Conservation (phyloP, 2,888 invertebrate species). For the Lepidochrysops patricia region DNA sequence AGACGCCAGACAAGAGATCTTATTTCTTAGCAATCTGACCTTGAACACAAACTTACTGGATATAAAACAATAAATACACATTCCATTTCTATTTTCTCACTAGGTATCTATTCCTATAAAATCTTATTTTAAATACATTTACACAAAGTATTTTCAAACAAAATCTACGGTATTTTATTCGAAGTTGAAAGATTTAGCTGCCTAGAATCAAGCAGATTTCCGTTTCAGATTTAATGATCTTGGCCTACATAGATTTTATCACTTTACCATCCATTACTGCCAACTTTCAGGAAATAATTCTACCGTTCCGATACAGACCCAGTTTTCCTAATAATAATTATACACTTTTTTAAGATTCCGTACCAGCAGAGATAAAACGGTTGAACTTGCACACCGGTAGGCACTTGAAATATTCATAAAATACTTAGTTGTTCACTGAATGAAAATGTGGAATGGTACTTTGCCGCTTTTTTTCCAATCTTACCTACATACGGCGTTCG, state of each 20-base stretch:
- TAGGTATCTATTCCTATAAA: background rate
- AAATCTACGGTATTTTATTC: background rate
- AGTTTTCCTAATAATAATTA: background rate
- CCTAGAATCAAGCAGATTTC: slow-evolving; percentile 10
- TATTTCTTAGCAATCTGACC: background rate
- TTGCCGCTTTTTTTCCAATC: too few species aligned
- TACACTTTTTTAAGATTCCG: background rate
- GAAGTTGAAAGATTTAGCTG: background rate
- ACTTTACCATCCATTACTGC: slow-evolving; percentile 8
- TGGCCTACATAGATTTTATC: slow-evolving; percentile 17
- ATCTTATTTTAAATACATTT: background rate
- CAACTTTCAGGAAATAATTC: slow-evolving; percentile 10
- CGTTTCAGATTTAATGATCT: slow-evolving; percentile 13
- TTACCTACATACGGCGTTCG: too few species aligned
- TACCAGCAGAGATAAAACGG: too few species aligned
- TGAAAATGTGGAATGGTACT: too few species aligned
- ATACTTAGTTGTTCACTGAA: too few species aligned
- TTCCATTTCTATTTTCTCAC: background rate
- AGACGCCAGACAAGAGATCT: too few species aligned
- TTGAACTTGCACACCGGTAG: too few species aligned
- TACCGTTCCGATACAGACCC: background rate
- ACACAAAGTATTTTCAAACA: background rate
- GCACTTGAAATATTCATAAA: too few species aligned
- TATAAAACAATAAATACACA: background rate
- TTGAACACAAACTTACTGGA: background rate